phyloP scores from a whole-genome alignment of 2,113 vertebrate genomes.

The Acrocephalus kingi region DNA sequence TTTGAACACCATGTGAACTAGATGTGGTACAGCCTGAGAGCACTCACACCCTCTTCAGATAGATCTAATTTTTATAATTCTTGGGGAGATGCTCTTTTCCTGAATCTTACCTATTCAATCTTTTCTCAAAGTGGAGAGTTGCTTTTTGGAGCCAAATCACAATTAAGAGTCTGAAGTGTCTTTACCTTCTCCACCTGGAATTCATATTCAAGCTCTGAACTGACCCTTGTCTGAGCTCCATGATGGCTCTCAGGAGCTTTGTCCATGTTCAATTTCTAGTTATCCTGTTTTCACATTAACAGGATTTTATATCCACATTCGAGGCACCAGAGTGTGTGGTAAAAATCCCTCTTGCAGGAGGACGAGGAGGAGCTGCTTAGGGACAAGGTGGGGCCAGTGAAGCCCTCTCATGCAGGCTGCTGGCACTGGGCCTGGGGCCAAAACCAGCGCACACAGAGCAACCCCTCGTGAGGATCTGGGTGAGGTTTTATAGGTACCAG shows the following conservation, averaged over 20 bases:
- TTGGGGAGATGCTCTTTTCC: background rate
- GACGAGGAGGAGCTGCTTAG: background rate
- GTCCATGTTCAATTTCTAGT: background rate
- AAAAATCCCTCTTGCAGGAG: background rate
- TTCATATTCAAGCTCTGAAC: background rate
- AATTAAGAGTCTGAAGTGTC: background rate
- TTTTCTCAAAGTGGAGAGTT: background rate
- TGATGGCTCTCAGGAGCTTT: background rate
- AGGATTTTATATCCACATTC: background rate
- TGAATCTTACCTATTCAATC: background rate
- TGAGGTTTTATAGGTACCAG: background rate
- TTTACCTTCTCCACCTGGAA: background rate
- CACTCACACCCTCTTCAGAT: background rate
- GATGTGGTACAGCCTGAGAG: background rate
- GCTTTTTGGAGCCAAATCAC: background rate
- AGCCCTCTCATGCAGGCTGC: accelerated
- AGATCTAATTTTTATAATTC: background rate
- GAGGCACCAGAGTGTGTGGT: accelerated
- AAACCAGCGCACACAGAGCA: background rate
- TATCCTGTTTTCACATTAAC: background rate
- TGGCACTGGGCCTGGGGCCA: accelerated
- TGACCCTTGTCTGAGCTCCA: background rate
- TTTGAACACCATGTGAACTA: accelerated
- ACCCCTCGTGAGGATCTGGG: accelerated
- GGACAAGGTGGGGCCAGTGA: accelerated